These are phyloP conservation scores for Rhinichthys klamathensis DNA, from an alignment of 2,113 vertebrate genomes.

Conservation along the genomic window DNA sequence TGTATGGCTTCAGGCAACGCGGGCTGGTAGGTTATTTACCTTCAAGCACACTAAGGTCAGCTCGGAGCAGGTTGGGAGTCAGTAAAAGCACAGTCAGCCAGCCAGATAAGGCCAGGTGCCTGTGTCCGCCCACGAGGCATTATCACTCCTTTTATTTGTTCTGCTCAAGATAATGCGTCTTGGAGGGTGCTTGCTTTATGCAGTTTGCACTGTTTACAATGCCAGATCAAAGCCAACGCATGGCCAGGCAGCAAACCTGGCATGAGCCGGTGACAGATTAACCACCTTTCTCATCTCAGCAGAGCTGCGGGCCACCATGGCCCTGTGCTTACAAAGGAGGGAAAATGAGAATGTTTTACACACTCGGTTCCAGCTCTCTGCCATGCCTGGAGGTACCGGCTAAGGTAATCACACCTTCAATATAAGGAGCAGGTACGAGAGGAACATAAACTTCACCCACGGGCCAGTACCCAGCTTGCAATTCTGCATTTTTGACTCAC, in stretches of 20 bases:
- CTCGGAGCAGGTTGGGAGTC: conserved; percentile 60
- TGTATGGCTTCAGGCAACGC: conserved; percentile 40
- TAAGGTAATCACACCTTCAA: conserved; percentile 54
- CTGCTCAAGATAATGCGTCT: conserved; percentile 74
- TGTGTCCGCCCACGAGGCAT: conserved; percentile 77
- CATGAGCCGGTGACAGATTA: conserved; percentile 76
- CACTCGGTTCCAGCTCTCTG: conserved; percentile 40
- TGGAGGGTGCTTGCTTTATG: conserved; percentile 61
- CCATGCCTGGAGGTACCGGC: conserved; percentile 65
- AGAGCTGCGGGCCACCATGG: conserved; percentile 25
- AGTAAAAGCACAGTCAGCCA: conserved; percentile 69
- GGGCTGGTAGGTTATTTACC: conserved; percentile 75
- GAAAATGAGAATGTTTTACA: conserved; percentile 47
- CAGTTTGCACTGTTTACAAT: conserved; percentile 71
- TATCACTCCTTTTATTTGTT: conserved; percentile 80
- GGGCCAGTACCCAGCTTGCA: conserved; percentile 12
- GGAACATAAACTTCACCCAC: conserved; percentile 19
- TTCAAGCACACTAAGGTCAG: conserved; percentile 65
- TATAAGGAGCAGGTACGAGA: background rate
- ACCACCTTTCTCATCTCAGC: conserved; percentile 61
- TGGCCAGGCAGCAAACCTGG: conserved; percentile 76
- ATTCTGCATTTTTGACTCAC: background rate
- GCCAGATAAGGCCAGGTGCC: conserved; percentile 77
- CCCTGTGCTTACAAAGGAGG: conserved; percentile 35
- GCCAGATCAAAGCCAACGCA: conserved; percentile 80